Conservation (phyloP, 2,888 invertebrate species). For the Trachelus iudaicus region DNA sequence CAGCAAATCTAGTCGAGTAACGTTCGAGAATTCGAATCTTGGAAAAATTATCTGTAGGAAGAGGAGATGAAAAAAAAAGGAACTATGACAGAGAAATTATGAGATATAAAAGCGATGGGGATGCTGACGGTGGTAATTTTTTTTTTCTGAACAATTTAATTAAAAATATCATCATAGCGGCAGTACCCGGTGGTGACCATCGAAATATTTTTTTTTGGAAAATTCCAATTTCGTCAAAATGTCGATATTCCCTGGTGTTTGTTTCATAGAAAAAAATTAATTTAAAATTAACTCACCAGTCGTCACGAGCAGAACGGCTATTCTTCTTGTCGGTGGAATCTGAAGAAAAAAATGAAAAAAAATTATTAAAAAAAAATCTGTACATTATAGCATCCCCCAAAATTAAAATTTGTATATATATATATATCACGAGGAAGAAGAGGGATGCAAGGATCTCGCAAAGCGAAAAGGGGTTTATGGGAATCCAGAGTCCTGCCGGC, state of each 20-base stretch:
- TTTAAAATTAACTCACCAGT: neutral
- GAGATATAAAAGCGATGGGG: too few relatives aligned
- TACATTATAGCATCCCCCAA: neutral
- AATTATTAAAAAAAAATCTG: neutral
- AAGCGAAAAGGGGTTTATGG: neutral
- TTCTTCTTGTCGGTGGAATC: constrained; percentile 20
- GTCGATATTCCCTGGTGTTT: too few relatives aligned
- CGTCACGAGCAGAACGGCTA: neutral
- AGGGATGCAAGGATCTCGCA: neutral
- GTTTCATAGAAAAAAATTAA: neutral
- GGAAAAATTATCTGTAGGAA: neutral
- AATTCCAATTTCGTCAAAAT: too few relatives aligned
- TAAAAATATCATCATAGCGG: too few relatives aligned
- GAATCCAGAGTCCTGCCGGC: constrained; percentile 14
- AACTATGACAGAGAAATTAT: neutral
- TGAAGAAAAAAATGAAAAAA: neutral
- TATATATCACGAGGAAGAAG: neutral
- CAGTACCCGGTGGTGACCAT: too few relatives aligned
- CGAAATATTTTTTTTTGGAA: too few relatives aligned
- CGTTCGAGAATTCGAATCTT: neutral
- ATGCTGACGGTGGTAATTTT: too few relatives aligned
- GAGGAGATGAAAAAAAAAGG: neutral
- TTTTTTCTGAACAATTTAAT: too few relatives aligned
- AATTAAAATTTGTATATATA: neutral
- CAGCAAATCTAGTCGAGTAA: neutral